Base-by-base conservation (phyloP, 2,113 vertebrate species). In the Pachyramphus minor region DNA sequence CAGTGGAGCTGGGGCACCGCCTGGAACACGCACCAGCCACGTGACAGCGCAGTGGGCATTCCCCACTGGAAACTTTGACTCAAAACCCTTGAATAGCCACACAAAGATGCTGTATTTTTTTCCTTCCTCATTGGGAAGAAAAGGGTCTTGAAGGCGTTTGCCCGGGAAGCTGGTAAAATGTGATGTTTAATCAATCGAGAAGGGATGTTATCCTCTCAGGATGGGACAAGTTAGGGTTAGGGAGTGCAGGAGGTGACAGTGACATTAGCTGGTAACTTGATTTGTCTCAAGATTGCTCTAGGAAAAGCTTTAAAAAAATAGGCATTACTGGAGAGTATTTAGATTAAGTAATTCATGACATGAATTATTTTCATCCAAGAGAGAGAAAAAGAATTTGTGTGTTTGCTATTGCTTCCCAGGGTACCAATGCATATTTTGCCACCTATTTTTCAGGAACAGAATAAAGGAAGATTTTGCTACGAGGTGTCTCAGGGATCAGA, bases 11-110 rank as follows among this genome's bases (percentile, higher is more conserved):
- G 20, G 24, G 37, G 28, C 31, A 11, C 7, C 8, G 35, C 49
- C 47, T 12, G 1, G 31, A 60, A 17, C 56, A 20, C 0, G 2
- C 30, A 27, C 2, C 2, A 5, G 33, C 69, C 2, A 1, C 14
- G 47, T 19, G 23, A 75, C 5, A 23, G 39, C 0, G 0, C 1
- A 0, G 16, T 19, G 13, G 52, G 33, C 47, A 15, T 85, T 73
- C 62, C 62, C 60, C 1, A 1, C 20, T 62, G 62, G 62, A 73
- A 89, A 76, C 27, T 75, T 55, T 50, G 62, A 50, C 33, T 84
- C 62, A 39, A 52, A 87, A 0, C 9, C 25, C 52, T 52, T 58
- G 55, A 64, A n/a, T 5, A 74, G 30, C 28, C 9, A 12, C 33
- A 21, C 6, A 41, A 44, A 14, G 44, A 14, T 39, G 42, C 42